Conservation (phyloP, 1,140 invertebrate species). For the Belonocnema kinseyi region DNA sequence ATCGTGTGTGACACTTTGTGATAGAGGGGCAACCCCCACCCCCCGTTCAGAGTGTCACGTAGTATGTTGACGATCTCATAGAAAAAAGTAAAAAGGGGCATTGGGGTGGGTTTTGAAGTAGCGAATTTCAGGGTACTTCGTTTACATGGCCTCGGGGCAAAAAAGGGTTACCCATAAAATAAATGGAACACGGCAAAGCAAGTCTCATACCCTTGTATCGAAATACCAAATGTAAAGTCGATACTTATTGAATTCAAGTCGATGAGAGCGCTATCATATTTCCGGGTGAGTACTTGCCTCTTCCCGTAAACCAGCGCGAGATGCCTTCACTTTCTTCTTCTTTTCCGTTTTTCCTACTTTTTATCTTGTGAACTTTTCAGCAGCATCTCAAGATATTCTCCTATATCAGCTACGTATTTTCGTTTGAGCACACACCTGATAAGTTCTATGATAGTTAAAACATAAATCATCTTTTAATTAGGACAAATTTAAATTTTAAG, state of each 20-base stretch:
- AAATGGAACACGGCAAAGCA: neutral
- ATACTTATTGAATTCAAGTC: slow-evolving; percentile 50
- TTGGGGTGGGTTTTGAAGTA: too few species aligned
- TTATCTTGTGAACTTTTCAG: slow-evolving; percentile 2
- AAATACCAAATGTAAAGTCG: slow-evolving; percentile 53
- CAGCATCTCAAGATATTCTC: neutral
- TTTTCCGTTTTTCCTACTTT: slow-evolving; percentile 7
- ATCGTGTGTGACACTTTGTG: too few species aligned
- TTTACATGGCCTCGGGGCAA: neutral
- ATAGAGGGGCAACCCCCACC: too few species aligned
- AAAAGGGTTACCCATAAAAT: neutral
- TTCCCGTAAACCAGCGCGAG: slow-evolving; percentile 45
- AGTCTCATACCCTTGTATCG: slow-evolving; percentile 33
- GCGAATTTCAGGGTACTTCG: neutral
- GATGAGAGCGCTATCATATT: slow-evolving; percentile 51
- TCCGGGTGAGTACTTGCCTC: slow-evolving; percentile 41
- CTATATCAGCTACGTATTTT: neutral
- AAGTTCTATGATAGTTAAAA: neutral
- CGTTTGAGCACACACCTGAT: neutral
- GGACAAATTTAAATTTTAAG: too few species aligned
- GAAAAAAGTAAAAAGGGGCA: too few species aligned
- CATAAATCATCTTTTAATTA: neutral
- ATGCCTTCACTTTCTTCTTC: slow-evolving; percentile 15
- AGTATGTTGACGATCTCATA: too few species aligned
- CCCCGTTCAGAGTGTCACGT: too few species aligned